These are phyloP conservation scores for Gobius niger DNA, from an alignment of 2,113 vertebrate species.

Conservation along the genomic window DNA sequence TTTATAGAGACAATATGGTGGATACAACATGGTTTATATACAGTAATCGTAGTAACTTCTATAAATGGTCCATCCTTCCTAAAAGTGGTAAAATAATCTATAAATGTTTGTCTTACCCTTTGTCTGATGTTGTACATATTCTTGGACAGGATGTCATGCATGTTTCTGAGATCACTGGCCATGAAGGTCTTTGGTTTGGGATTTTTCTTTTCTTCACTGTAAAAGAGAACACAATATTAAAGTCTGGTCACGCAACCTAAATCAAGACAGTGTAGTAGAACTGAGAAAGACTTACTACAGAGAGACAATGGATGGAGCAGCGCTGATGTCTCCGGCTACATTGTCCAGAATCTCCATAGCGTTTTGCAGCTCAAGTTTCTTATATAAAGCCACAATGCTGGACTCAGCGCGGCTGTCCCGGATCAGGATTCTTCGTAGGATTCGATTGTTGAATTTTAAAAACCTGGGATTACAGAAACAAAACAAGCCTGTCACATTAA, in stretches of 20 bases:
- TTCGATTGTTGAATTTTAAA: constrained; percentile 89
- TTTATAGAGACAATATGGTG: not conserved
- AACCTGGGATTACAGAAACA: constrained; percentile 76
- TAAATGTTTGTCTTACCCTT: constrained; percentile 78
- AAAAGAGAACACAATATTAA: constrained; percentile 8
- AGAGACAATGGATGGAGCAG: constrained; percentile 68
- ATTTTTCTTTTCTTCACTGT: constrained; percentile 74
- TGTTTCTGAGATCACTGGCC: constrained; percentile 85
- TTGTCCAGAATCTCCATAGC: constrained; percentile 90
- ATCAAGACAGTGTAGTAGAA: no score
- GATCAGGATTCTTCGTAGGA: constrained; percentile 88
- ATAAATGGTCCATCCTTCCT: not conserved
- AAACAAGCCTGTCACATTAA: not conserved
- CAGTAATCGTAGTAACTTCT: not conserved
- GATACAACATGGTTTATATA: not conserved
- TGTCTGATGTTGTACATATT: constrained; percentile 97
- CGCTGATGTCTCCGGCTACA: constrained; percentile 74
- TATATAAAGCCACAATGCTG: constrained; percentile 90
- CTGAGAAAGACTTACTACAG: constrained; percentile 73
- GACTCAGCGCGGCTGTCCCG: constrained; percentile 85
- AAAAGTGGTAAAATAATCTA: not conserved
- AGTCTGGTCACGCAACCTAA: not conserved
- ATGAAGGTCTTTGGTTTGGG: constrained; percentile 80
- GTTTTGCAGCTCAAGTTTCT: constrained; percentile 93
- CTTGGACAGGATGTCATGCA: constrained; percentile 90